Evolutionary conservation across 2,888 invertebrate species (phyloP).

Genomic region (Acanthococcus lagerstroemiae): DNA sequence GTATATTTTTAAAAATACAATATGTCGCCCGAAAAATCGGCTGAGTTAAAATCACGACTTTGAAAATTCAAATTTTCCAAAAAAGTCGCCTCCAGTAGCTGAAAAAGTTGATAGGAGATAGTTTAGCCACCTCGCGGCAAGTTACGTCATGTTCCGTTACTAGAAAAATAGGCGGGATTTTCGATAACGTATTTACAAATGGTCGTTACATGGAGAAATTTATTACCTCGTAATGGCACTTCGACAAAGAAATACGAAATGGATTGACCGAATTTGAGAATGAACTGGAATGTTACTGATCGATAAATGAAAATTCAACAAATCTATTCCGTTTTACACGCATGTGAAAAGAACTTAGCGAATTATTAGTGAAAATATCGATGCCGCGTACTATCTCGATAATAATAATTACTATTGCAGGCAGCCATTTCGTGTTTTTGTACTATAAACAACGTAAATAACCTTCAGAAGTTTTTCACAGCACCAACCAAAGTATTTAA

Average conservation of each 20-base stretch:
- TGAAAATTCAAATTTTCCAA: neutral
- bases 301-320: neutral
- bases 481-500: constrained; percentile 6
- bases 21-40: neutral
- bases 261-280: neutral
- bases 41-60: neutral
- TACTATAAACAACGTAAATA: constrained; percentile 28
- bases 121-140: constrained; percentile 25
- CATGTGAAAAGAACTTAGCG: neutral
- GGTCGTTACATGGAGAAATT: constrained; percentile 28
- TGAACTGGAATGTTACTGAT: neutral
- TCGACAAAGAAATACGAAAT: constrained; percentile 20
- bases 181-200: constrained; percentile 31
- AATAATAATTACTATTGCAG: constrained; percentile 24
- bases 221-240: constrained; percentile 25
- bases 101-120: neutral
- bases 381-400: constrained; percentile 18
- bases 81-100: neutral
- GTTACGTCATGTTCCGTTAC: constrained; percentile 31
- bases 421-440: constrained; percentile 29
- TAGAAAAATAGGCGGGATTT: constrained; percentile 30
- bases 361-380: constrained; percentile 3
- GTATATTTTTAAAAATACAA: no score
- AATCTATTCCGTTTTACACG: neutral
- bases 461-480: constrained; percentile 26